phyloP scores from a whole-genome alignment of 2,113 vertebrate species.

The Orcinus orca region DNA sequence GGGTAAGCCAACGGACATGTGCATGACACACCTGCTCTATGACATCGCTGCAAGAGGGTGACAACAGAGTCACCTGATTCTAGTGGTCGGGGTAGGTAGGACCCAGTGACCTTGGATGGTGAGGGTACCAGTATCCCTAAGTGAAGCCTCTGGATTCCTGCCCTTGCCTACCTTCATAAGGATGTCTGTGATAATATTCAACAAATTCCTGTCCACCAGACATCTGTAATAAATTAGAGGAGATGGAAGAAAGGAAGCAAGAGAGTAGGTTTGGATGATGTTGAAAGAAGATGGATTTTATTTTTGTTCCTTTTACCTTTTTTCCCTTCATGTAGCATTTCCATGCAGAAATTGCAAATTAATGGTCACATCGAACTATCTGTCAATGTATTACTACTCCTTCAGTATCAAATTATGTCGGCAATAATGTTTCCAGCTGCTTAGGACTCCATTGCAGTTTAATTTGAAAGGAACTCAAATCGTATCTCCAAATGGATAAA shows the following conservation, averaged over 20 bases:
- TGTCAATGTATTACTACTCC: slow-evolving; percentile 73
- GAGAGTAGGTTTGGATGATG: slow-evolving; percentile 30
- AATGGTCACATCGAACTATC: slow-evolving; percentile 76
- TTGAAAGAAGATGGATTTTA: slow-evolving; percentile 83
- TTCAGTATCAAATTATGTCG: slow-evolving; percentile 70
- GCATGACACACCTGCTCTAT: background rate
- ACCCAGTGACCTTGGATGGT: background rate
- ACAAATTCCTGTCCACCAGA: background rate
- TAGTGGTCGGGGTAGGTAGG: background rate
- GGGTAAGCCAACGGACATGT: background rate
- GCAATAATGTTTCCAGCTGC: slow-evolving; percentile 71
- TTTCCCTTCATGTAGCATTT: slow-evolving; percentile 55
- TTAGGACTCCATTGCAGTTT: slow-evolving; percentile 72
- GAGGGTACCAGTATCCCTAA: background rate
- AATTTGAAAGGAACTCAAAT: slow-evolving; percentile 75
- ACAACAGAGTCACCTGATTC: background rate
- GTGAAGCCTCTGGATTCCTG: background rate
- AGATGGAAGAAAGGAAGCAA: background rate
- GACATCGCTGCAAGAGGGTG: background rate
- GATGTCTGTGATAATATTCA: background rate
- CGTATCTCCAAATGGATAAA: slow-evolving; percentile 74
- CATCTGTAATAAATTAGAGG: slow-evolving; percentile 39
- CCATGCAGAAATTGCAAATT: slow-evolving; percentile 77
- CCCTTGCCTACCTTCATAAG: background rate
- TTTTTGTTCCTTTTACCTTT: slow-evolving; percentile 71